Conservation (phyloP, 2,888 invertebrate genomes). For the Epinotia brunnichana region DNA sequence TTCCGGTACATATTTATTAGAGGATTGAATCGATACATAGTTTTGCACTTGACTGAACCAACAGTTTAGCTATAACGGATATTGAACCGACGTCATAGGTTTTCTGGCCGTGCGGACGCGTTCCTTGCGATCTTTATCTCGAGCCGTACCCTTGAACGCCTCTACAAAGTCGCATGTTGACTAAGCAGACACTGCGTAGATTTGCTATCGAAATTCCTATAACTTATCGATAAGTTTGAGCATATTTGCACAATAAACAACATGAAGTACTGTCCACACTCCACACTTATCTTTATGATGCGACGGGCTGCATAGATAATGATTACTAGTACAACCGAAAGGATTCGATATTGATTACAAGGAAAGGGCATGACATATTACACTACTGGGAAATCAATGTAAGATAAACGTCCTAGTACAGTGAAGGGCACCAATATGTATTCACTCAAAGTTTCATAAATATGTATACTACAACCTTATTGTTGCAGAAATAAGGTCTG, state of each 20-base stretch:
- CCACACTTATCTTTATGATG: slow-evolving; percentile 11
- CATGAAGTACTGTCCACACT: neutral
- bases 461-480: no score
- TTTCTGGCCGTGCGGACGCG: slow-evolving; percentile 9
- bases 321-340: neutral
- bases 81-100: slow-evolving; percentile 28
- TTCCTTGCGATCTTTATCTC: neutral
- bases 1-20: no score
- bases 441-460: no score
- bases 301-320: slow-evolving; percentile 10
- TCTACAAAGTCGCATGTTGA: slow-evolving; percentile 25
- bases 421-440: no score
- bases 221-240: slow-evolving; percentile 45
- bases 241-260: slow-evolving; percentile 30
- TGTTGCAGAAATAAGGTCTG: no score
- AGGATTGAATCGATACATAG: no score
- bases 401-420: no score
- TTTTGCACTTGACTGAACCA: no score
- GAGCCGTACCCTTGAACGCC: slow-evolving; percentile 23
- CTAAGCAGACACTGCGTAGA: slow-evolving; percentile 48
- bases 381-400: neutral
- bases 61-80: slow-evolving; percentile 4
- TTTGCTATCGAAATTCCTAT: slow-evolving; percentile 54
- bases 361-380: neutral
- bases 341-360: neutral